Conservation (phyloP, 2,797 vertebrate species). For the Danio choprae region DNA sequence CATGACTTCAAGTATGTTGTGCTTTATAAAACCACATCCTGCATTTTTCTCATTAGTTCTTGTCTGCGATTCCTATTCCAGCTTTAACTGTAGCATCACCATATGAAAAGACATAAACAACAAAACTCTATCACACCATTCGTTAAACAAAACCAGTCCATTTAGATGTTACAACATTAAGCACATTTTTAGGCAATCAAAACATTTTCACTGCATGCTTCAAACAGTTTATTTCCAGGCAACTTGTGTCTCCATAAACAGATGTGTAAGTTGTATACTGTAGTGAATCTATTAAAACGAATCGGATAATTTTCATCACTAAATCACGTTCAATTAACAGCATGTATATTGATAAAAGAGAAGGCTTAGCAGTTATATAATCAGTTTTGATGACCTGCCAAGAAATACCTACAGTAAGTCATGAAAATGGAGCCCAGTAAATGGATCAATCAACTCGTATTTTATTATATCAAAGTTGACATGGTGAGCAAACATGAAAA, state of each 20-base stretch:
- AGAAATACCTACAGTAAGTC: neutral
- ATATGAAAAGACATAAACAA: neutral
- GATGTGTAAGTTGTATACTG: neutral
- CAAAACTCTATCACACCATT: neutral
- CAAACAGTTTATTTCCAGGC: neutral
- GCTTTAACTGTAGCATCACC: neutral
- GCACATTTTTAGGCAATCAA: neutral
- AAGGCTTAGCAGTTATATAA: neutral
- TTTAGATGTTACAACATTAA: neutral
- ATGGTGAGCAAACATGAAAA: constrained; percentile 8
- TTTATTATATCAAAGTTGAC: neutral
- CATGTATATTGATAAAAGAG: neutral
- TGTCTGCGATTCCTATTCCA: neutral
- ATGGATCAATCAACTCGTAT: neutral
- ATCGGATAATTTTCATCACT: neutral
- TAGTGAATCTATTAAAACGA: neutral
- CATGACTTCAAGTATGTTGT: neutral
- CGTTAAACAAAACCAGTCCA: neutral
- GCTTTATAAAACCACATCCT: constrained; percentile 17
- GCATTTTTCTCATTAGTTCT: constrained; percentile 1
- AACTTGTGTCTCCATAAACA: neutral
- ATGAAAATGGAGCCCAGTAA: neutral
- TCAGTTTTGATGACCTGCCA: neutral
- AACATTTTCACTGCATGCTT: neutral
- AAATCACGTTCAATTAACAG: neutral